Base-by-base conservation (phyloP, 2,113 vertebrate species). In the Ptyas mucosa region DNA sequence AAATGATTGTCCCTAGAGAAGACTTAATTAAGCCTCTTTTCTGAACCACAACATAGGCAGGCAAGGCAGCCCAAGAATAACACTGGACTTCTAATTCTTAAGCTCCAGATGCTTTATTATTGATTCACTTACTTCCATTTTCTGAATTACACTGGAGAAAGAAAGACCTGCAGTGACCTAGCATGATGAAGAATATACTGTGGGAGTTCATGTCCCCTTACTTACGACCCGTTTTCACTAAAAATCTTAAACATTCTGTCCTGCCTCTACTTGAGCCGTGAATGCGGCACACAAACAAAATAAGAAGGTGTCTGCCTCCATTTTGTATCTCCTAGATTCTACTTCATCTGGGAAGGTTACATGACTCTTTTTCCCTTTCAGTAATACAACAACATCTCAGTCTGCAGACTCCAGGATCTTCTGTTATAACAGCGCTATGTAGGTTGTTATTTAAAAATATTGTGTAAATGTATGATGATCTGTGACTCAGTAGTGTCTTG, bases 401-500 rank as follows among this genome's bases (percentile, higher is more conserved):
- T 81, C 24, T 11, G 43, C 54, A 43, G 43, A 46, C 61, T 39
- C 43, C 12, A 14, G 46, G 52, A 61, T 81, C 24, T 58, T 53
- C 75, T 61, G 58, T 93, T 85, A 52, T 58, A 90, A 90, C 6
- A 85, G 69, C 52, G 4, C 39, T 90, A 90, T 87, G 46, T 93
- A 90, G 92, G 75, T 86, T 49, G 61, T 86, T 86, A 87, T 61
- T 87, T 86, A 64, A 93, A 87, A 93, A n/a, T 55, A 53, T 34
- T 20, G 53, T 90, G 89, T 34, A 64, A 64, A 90, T 39, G 75
- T 86, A 90, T 61, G 75, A 89, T 93, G 92, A 61, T 87, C 29
- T 53, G 89, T 93, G 92, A 90, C 92, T 93, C 92, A 93, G 89
- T 43, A 81, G 89, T 86, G 46, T 87, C n/a, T 81, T 87, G 53